Conservation (phyloP, 2,113 vertebrate species). For the Grammomys dolichurus region DNA sequence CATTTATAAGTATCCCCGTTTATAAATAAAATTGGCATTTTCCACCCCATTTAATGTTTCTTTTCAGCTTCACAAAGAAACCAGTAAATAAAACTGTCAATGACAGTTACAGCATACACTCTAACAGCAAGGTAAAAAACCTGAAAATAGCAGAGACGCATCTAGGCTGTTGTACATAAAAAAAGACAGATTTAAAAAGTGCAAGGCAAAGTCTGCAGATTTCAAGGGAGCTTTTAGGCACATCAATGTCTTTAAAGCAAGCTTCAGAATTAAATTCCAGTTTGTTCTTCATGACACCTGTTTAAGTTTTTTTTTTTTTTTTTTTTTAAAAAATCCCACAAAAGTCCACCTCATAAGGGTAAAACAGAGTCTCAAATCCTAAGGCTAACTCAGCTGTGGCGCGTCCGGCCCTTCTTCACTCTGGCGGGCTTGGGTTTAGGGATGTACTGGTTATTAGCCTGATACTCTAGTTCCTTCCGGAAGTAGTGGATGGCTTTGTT, state of each 20-base stretch:
- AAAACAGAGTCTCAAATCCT: constrained; percentile 73
- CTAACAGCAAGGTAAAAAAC: constrained; percentile 90
- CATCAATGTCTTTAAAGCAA: constrained; percentile 91
- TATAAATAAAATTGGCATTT: constrained; percentile 91
- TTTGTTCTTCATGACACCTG: constrained; percentile 91
- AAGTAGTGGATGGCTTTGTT: constrained; percentile 99
- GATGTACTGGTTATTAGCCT: constrained; percentile 99
- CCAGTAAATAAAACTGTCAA: constrained; percentile 92
- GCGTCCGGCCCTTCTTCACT: constrained; percentile 96
- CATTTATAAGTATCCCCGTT: constrained; percentile 86
- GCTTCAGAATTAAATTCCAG: constrained; percentile 91
- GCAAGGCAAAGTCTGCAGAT: constrained; percentile 91
- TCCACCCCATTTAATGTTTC: constrained; percentile 84
- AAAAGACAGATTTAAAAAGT: constrained; percentile 92
- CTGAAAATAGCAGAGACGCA: constrained; percentile 88
- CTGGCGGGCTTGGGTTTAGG: constrained; percentile 98
- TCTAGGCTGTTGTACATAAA: constrained; percentile 90
- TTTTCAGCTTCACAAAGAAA: constrained; percentile 92
- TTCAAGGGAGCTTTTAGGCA: constrained; percentile 86
- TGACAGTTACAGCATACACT: constrained; percentile 89
- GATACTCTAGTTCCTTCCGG: constrained; percentile 97
- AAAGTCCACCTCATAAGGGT: constrained; percentile 85
- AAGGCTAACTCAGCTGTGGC: constrained; percentile 90
- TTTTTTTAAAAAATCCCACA: constrained; percentile 41
- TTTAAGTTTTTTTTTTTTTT: constrained; percentile 84